A percentile compares a stretch with the other conserved stretches of the same genome.
These are phyloP conservation scores for Lasioglossum marginatum DNA, from an alignment of 2,888 invertebrate species.

Conservation along the genomic window DNA sequence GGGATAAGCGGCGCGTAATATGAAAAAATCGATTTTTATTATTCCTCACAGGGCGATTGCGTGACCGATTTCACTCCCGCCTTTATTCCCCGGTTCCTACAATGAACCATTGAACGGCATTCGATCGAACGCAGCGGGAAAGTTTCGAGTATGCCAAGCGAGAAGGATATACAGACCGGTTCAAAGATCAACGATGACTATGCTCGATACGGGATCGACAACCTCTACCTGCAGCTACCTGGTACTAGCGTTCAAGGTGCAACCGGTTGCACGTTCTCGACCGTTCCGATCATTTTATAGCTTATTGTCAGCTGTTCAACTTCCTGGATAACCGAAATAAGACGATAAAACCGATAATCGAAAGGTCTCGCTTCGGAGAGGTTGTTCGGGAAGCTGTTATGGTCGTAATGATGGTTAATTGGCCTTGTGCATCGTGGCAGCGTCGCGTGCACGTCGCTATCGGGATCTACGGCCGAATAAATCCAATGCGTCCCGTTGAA, in stretches of 20 bases:
- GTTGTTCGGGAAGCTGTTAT: constrained; percentile 12
- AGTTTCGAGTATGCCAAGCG: constrained; percentile 13
- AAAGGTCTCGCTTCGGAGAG: not conserved
- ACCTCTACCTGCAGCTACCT: constrained; percentile 10
- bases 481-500: constrained; percentile 31
- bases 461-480: constrained; percentile 40
- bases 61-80: constrained; percentile 1
- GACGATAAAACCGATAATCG: constrained; percentile 27
- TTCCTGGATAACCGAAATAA: constrained; percentile 32
- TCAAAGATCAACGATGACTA: constrained; percentile 54
- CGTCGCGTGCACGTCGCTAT: constrained; percentile 25
- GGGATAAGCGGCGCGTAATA: not conserved
- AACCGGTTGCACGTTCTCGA: constrained; percentile 33
- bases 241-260: constrained; percentile 1
- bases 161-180: constrained; percentile 8
- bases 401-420: constrained; percentile 49
- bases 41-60: not conserved
- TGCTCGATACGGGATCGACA: constrained; percentile 36
- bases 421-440: not conserved
- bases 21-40: not conserved
- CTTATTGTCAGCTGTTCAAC: constrained; percentile 30
- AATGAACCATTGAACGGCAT: not conserved
- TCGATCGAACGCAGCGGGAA: not conserved
- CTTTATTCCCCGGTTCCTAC: not conserved
- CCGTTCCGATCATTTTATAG: constrained; percentile 41